A percentile compares a stretch with the other conserved stretches of the same genome.
phyloP scores from a whole-genome alignment of 2,888 invertebrate species.

The Drosophila leonis region DNA sequence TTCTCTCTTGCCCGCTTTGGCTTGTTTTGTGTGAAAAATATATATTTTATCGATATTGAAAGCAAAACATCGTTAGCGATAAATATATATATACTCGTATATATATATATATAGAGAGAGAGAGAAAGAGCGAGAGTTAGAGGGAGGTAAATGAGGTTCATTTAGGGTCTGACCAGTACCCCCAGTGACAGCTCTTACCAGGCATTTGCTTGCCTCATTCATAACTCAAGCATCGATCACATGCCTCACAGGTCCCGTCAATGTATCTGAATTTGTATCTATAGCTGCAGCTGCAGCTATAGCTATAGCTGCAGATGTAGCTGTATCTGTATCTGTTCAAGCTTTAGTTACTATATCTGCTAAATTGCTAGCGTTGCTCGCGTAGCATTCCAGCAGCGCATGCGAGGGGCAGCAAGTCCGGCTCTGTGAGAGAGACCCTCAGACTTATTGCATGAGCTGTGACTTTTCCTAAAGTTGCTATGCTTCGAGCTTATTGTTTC shows the following conservation, averaged over 20 bases:
- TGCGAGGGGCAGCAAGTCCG: neutral
- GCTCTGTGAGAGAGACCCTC: neutral
- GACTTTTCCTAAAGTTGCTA: conserved; percentile 59
- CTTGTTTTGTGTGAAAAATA: conserved; percentile 26
- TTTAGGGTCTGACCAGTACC: conserved; percentile 26
- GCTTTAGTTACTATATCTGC: conserved; percentile 14
- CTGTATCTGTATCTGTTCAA: conserved; percentile 21
- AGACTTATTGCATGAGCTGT: conserved; percentile 35
- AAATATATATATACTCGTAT: neutral
- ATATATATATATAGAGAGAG: neutral
- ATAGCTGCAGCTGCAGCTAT: conserved; percentile 5
- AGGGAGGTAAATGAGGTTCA: conserved; percentile 27
- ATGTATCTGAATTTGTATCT: conserved; percentile 21
- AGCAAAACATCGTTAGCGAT: conserved; percentile 67
- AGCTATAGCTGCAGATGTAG: conserved; percentile 3
- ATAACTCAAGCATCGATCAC: conserved; percentile 61
- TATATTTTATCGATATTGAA: conserved; percentile 72
- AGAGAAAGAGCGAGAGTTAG: neutral
- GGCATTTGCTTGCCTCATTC: conserved; percentile 33
- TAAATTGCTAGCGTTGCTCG: conserved; percentile 55
- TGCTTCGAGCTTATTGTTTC: conserved; percentile 69
- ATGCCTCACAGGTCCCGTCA: conserved; percentile 13
- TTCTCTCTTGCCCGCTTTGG: conserved; percentile 1
- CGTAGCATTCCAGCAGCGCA: conserved; percentile 46
- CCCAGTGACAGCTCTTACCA: neutral